These are phyloP conservation scores for Chelonus insularis DNA, from an alignment of 1,140 invertebrate genomes.

Conservation along the genomic window DNA sequence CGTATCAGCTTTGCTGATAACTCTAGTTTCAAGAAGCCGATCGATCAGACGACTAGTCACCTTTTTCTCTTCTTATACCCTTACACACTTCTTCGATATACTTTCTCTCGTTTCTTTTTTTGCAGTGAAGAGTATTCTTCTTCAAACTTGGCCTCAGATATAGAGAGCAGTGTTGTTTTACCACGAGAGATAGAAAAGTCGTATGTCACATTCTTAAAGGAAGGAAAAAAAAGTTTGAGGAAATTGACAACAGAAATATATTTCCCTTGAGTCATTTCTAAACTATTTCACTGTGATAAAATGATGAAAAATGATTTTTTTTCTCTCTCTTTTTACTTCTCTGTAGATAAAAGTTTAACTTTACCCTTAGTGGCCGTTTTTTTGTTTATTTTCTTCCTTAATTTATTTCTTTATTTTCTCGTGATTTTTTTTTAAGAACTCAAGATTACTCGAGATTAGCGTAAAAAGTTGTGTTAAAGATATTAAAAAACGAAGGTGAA, in stretches of 20 bases:
- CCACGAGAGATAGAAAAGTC: not conserved
- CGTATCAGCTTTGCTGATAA: conserved; percentile 1
- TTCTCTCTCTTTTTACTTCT: too few species aligned
- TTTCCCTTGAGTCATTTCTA: not conserved
- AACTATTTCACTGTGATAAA: not conserved
- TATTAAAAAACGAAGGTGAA: too few species aligned
- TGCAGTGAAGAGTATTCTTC: not conserved
- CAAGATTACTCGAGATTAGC: too few species aligned
- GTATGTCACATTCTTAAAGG: not conserved
- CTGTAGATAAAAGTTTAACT: not conserved
- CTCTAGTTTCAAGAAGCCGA: not conserved
- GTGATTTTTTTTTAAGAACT: too few species aligned
- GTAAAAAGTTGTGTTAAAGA: too few species aligned
- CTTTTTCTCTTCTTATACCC: too few species aligned
- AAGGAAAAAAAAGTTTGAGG: not conserved
- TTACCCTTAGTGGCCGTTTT: not conserved
- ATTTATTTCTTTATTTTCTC: too few species aligned
- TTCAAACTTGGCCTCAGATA: too few species aligned
- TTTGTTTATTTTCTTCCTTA: too few species aligned
- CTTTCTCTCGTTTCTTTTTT: not conserved
- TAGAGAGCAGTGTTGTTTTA: too few species aligned
- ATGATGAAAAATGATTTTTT: not conserved
- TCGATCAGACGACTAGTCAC: not conserved
- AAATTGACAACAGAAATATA: not conserved
- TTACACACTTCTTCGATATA: not conserved